A percentile compares a stretch with the other conserved stretches of the same genome.
phyloP scores from a whole-genome alignment of 2,113 vertebrate genomes.

The Odocoileus virginianus region DNA sequence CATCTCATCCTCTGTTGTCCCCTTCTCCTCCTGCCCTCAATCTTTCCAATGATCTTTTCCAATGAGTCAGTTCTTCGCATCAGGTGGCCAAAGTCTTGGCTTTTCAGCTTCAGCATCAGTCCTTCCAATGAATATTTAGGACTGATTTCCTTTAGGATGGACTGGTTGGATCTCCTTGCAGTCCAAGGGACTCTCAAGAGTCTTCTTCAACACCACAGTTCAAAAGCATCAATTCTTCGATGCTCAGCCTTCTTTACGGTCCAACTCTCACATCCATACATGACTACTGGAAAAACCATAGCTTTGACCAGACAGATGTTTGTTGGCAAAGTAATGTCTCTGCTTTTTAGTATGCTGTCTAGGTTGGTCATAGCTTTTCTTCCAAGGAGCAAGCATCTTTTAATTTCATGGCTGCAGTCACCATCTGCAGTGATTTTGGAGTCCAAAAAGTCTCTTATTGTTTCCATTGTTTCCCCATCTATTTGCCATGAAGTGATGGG shows the following conservation, averaged over 20 bases:
- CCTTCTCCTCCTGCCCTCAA: neutral
- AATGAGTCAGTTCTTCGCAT: accelerated
- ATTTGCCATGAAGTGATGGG: neutral
- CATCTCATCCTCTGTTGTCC: neutral
- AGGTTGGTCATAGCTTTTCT: neutral
- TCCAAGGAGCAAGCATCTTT: neutral
- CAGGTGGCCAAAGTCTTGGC: neutral
- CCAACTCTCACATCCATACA: neutral
- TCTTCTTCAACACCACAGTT: neutral
- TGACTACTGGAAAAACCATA: neutral
- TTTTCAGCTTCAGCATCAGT: neutral
- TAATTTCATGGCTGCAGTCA: neutral
- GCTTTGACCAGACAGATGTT: neutral
- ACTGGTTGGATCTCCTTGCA: neutral
- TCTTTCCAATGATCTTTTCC: neutral
- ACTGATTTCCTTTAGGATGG: neutral
- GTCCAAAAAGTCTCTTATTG: neutral
- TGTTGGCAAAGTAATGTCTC: neutral
- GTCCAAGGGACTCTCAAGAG: neutral
- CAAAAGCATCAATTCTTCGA: neutral
- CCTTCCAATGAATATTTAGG: neutral
- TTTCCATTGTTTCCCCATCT: neutral
- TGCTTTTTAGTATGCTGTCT: neutral
- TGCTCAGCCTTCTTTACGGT: neutral
- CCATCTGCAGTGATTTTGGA: neutral